phyloP scores from a whole-genome alignment of 2,797 vertebrate genomes.

The Enoplosus armatus region DNA sequence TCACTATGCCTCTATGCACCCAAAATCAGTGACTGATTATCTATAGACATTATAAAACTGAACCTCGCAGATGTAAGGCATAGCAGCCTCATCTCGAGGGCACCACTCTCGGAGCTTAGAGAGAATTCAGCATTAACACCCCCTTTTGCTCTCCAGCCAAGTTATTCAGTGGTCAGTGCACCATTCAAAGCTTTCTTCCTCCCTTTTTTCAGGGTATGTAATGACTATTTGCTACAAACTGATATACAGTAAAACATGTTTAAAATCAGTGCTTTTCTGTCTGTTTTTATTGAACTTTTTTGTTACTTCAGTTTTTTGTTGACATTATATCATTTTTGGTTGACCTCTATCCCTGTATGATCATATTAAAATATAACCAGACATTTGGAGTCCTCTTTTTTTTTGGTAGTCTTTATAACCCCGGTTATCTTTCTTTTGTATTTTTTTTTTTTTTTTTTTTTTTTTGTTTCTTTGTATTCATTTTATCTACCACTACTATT shows the following conservation, averaged over 20 bases:
- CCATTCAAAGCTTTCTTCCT: constrained; percentile 89
- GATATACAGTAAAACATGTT: constrained; percentile 91
- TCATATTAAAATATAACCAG: constrained; percentile 99
- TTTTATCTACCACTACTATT: constrained; percentile 82
- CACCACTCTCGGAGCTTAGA: constrained; percentile 62
- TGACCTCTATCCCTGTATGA: constrained; percentile 94
- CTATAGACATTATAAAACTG: constrained; percentile 39
- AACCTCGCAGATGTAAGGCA: constrained; percentile 52
- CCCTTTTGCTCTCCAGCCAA: constrained; percentile 71
- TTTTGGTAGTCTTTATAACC: constrained; percentile 83
- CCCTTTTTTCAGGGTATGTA: constrained; percentile 90
- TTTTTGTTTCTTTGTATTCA: constrained; percentile 59
- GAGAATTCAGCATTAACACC: constrained; percentile 68
- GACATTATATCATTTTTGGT: constrained; percentile 91
- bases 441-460: constrained; percentile 12
- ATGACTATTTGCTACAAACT: constrained; percentile 97
- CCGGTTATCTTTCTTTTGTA: constrained; percentile 72
- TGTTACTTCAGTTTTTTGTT: constrained; percentile 87
- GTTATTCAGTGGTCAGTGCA: constrained; percentile 91
- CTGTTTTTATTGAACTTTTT: constrained; percentile 93
- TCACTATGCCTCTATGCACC: constrained; percentile 71
- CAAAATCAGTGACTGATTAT: constrained; percentile 63
- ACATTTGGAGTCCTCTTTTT: constrained; percentile 90
- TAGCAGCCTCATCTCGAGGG: constrained; percentile 57
- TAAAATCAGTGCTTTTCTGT: constrained; percentile 92